Percentiles rank a stretch among this genome's conserved stretches.
Conservation (phyloP, 1,140 invertebrate species). For the Drosophila bipectinata region DNA sequence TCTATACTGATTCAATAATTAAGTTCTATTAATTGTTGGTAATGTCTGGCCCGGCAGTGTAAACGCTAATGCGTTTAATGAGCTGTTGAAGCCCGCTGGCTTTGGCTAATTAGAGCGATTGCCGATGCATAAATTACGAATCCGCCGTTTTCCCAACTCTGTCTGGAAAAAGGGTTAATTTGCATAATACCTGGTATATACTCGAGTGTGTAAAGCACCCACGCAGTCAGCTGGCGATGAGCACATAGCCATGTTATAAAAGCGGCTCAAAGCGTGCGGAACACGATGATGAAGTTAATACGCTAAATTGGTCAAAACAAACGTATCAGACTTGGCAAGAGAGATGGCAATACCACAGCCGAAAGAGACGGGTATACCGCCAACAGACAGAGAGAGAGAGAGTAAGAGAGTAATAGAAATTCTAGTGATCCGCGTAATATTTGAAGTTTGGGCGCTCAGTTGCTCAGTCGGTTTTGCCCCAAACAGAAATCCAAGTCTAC, state of each 20-base stretch:
- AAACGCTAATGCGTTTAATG: conserved; percentile 74
- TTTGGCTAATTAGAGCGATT: conserved; percentile 70
- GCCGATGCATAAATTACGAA: conserved; percentile 67
- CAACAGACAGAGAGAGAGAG: conserved; percentile 18
- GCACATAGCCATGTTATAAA: conserved; percentile 14
- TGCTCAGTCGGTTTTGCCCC: conserved; percentile 26
- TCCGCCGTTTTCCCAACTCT: conserved; percentile 13
- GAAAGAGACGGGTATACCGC: conserved; percentile 19
- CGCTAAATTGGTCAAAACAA: conserved; percentile 80
- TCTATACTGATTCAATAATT: not conserved
- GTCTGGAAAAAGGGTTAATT: conserved; percentile 19
- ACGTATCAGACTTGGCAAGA: conserved; percentile 30
- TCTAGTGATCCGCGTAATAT: conserved; percentile 77
- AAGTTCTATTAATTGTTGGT: conserved; percentile 25
- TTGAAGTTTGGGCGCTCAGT: conserved; percentile 67
- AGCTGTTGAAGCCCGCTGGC: conserved; percentile 59
- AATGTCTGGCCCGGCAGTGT: conserved; percentile 32
- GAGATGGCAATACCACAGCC: conserved; percentile 7
- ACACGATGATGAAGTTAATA: conserved; percentile 70
- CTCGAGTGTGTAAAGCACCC: conserved; percentile 24
- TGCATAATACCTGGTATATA: conserved; percentile 36
- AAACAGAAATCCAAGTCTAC: not conserved
- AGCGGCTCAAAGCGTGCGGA: conserved; percentile 47
- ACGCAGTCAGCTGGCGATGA: conserved; percentile 46
- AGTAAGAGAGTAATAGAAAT: conserved; percentile 38